Base-by-base conservation (phyloP, 2,113 vertebrate species). In the Silurus glanis region DNA sequence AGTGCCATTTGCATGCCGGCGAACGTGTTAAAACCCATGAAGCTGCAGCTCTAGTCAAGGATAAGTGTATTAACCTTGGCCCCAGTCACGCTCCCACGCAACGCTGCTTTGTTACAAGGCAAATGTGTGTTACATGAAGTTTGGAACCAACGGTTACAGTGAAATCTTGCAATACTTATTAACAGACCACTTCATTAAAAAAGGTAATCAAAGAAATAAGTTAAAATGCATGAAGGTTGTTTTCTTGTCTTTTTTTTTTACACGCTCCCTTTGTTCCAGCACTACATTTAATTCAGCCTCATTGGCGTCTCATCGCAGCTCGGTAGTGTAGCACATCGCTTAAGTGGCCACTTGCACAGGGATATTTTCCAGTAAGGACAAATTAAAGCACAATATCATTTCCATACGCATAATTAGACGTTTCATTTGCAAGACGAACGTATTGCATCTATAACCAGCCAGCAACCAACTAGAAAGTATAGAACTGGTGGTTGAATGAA, bases 1-100 rank as follows among this genome's bases (percentile, higher is more conserved):
- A 16, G 61, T 74, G 71, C 10, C 14, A 25, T 75, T 25, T 75
- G 58, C 49, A 47, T 37, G 67, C 59, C 14, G 37, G 7, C 7
- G 37, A 67, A 67, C 49, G 75, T 83, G 74, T 83, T 61, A 79
- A 87, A 64, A 87, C n/a, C 12, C 64, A 72, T 84, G 83, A 84
- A 72, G 67, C 87, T 25, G 67, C 23, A 64, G 59, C 74, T 23
- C 21, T 81, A 71, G 66, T 71, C 83, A 85, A 85, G 83, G 78
- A 47, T 37, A 61, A 74, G 66, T 76, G 59, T 56, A 87, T 49
- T 17, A 21, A 37, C 74, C 49, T 66, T 61, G 66, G 23, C 67
- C 16, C n/a, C 61, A 28, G 25, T 37, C 56, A 45, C 49, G 37
- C 58, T 74, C 72, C 19, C 85, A 45, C 37, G 61, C 74, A 10